These are phyloP conservation scores for Nemotelus nigrinus DNA, from an alignment of 2,888 invertebrate species.

Conservation along the genomic window DNA sequence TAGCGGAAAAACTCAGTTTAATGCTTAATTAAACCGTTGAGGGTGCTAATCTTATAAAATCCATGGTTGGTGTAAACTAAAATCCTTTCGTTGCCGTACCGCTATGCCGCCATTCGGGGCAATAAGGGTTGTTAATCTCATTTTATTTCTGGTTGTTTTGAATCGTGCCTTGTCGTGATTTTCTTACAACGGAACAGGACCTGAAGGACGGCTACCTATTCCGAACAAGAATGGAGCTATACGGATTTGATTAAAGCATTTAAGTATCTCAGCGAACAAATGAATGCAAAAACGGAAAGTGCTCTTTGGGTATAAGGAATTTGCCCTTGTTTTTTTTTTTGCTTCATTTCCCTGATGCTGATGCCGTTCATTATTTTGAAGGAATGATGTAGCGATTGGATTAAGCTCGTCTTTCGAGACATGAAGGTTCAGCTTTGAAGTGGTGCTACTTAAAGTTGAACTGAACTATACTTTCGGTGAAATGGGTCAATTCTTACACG, in stretches of 20 bases:
- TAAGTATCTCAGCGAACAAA: constrained; percentile 30
- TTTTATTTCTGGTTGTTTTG: constrained; percentile 22
- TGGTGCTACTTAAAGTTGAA: too few relatives aligned
- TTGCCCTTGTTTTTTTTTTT: constrained; percentile 1
- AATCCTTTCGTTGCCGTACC: not conserved
- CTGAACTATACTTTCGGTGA: too few relatives aligned
- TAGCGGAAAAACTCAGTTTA: constrained; percentile 37
- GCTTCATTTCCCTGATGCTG: not conserved
- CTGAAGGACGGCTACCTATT: too few relatives aligned
- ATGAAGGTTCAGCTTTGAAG: not conserved
- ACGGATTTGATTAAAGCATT: constrained; percentile 24
- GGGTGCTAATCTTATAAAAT: constrained; percentile 40
- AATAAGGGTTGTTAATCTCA: constrained; percentile 27
- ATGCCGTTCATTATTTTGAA: not conserved
- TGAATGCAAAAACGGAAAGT: constrained; percentile 33
- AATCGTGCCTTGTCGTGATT: not conserved
- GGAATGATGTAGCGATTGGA: constrained; percentile 1
- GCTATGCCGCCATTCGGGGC: not conserved
- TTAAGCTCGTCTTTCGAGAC: not conserved
- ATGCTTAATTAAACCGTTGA: constrained; percentile 43
- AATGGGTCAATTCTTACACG: too few relatives aligned
- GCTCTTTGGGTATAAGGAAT: constrained; percentile 22
- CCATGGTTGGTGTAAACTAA: constrained; percentile 34
- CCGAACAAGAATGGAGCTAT: constrained; percentile 8
- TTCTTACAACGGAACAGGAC: not conserved